Evolutionary conservation across 2,888 invertebrate species (phyloP).

Genomic region (Gari tellinella): DNA sequence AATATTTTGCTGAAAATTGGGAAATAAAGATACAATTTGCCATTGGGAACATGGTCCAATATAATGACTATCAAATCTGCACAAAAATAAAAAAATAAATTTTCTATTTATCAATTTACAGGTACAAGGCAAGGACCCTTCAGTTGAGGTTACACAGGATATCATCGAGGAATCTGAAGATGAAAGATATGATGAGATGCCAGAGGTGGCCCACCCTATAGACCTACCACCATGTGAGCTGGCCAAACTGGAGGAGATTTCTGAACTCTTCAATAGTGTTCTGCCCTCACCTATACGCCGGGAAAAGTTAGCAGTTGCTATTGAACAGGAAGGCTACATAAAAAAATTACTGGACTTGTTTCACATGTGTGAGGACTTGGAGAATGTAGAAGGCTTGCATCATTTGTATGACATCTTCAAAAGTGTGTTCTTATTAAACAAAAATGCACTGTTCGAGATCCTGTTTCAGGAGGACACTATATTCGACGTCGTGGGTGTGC

Average conservation of each 20-base stretch:
- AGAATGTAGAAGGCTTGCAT: conserved; percentile 95
- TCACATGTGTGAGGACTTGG: conserved; percentile 98
- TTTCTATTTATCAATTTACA: conserved; percentile 83
- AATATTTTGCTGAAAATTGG: no score
- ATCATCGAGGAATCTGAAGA: conserved; percentile 87
- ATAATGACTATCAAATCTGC: no score
- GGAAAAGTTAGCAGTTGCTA: conserved; percentile 96
- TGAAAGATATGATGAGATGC: conserved; percentile 98
- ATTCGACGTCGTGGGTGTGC: conserved; percentile 95
- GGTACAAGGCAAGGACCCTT: conserved; percentile 99
- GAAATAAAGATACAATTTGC: no score
- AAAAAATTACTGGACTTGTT: conserved; percentile 97
- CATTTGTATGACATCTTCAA: conserved; percentile 98
- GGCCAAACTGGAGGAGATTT: conserved; percentile 96
- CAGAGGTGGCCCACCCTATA: conserved; percentile 96
- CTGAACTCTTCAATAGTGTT: conserved; percentile 87
- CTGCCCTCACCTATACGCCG: conserved; percentile 95
- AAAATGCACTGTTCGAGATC: conserved; percentile 97
- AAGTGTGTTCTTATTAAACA: conserved; percentile 99
- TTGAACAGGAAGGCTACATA: conserved; percentile 98
- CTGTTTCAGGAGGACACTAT: conserved; percentile 98
- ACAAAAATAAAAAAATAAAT: no score
- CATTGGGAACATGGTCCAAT: no score
- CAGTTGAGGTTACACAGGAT: conserved; percentile 96
- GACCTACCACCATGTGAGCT: conserved; percentile 98